Base-by-base conservation (phyloP, 2,113 vertebrate species). In the Xyliphius kryptos region DNA sequence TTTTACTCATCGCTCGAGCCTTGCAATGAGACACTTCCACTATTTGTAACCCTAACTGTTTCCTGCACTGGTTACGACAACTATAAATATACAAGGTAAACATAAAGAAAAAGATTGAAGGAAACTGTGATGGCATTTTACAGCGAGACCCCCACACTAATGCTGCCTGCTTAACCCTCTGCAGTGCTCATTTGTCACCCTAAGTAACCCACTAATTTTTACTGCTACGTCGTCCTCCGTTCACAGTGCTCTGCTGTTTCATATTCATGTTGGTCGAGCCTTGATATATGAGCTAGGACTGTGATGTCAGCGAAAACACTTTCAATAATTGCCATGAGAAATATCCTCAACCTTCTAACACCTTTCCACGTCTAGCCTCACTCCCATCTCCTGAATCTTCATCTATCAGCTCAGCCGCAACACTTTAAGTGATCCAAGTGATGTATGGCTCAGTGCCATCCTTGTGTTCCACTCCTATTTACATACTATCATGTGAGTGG, bases 301-400 rank as follows among this genome's bases (percentile, higher is more conserved):
- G 83, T 90, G 89, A 91, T 93, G 91, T 93, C 92, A 92, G 86
- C 76, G 84, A 87, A 90, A 90, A 89, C 87, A 91, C 88, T 92
- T 91, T 91, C 90, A 91, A 91, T 95, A 95, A 97, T 92, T 93
- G 91, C 90, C 87, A 89, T 92, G 92, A 96, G 93, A 89, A 91
- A 95, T 94, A 91, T 87, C 88, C 84, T 86, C 86, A 91, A 86
- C 91, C 90, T 89, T 87, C 89, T 81, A 86, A 88, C 89, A 91
- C 88, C 86, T 91, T 88, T 88, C 86, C 82, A 87, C 89, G 80
- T 89, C 78, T 63, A 75, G 68, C 62, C 60, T 79, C 76, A 61
- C 81, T 64, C 76, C 80, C 79, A 90, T 89, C 88, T 87, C 76
- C 78, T 72, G 81, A 81, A 90, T 87, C 83, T 93, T 91, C 89